Base-by-base conservation (phyloP, 1,140 invertebrate species). In the Cydia fagiglandana region DNA sequence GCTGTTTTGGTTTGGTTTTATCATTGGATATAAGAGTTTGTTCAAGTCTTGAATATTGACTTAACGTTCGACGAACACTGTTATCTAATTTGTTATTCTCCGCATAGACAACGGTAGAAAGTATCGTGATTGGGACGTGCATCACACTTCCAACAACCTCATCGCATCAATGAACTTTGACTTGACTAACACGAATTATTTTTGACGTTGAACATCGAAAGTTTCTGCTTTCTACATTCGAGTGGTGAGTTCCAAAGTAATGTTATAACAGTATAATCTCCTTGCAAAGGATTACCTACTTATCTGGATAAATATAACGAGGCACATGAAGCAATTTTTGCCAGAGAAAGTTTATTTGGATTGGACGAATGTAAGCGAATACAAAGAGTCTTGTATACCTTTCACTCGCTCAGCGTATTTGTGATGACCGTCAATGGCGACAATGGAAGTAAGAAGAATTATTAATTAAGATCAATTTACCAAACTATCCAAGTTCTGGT, bases 141-240 rank as follows among this genome's bases (percentile, higher is more conserved):
- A 70, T 38, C 38, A 70, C 34, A 41, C 38, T 70, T 24, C 2
- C 7, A 68, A 34, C n/a, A 68, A 64, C 28, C 15, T 41, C 66
- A 70, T 41, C 45, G 20, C 4, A 70, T 38, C 30, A n/a, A 70
- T 70, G 34, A 70, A 70, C 66, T 70, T 70, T 41, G 34, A 17
- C 17, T 70, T 70, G 28, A 20, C 56, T 61, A 24, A 61, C 56
- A 61, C 56, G 20, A 61, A 61, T 20, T 53, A 6, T 53, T 24
- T 61, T 61, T 61, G 56, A 61, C 56, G 20, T 61, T 10, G 20
- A 61, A 61, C 56, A 61, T 61, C 56, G 20, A 61, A 61, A 61
- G 56, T 61, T 24, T 56, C 15, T 61, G 56, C 7, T 61, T 61
- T 61, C 56, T 61, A 61, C n/a, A 24, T 2, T 12, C n/a, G n/a